Evolutionary conservation across 2,888 invertebrate genomes (phyloP).

Genomic region (Agrochola lychnidis): DNA sequence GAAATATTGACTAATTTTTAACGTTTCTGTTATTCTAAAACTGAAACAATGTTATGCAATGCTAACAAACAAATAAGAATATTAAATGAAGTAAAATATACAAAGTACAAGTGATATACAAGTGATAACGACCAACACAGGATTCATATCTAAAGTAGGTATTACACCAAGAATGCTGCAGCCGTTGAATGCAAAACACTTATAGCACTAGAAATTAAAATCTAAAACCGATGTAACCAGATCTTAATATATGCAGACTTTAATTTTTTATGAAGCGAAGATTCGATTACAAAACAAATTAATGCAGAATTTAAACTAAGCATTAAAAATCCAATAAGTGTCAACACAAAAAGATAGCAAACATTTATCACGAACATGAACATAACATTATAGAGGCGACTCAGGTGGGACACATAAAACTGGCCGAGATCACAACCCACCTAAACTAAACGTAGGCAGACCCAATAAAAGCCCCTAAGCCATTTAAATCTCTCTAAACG

Average conservation of each 20-base stretch:
- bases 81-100: slow-evolving; percentile 13
- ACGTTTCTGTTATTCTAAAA: neutral
- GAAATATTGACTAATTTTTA: neutral
- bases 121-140: slow-evolving; percentile 10
- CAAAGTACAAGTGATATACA: slow-evolving; percentile 13
- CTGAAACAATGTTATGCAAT: neutral
- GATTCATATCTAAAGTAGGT: slow-evolving; percentile 35
- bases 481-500: slow-evolving; percentile 90
- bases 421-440: slow-evolving; percentile 75
- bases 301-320: slow-evolving; percentile 54
- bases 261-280: slow-evolving; percentile 38
- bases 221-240: slow-evolving; percentile 49
- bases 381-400: slow-evolving; percentile 70
- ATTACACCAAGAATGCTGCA: slow-evolving; percentile 46
- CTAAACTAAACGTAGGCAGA: slow-evolving; percentile 80
- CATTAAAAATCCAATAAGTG: slow-evolving; percentile 60
- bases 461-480: slow-evolving; percentile 86
- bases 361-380: slow-evolving; percentile 65
- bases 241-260: slow-evolving; percentile 39
- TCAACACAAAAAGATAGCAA: slow-evolving; percentile 59
- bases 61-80: neutral
- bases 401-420: slow-evolving; percentile 80
- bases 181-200: slow-evolving; percentile 42
- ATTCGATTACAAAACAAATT: slow-evolving; percentile 57
- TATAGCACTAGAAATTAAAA: slow-evolving; percentile 55